Conservation (phyloP, 2,888 invertebrate species). For the Hofmannophila pseudospretella region DNA sequence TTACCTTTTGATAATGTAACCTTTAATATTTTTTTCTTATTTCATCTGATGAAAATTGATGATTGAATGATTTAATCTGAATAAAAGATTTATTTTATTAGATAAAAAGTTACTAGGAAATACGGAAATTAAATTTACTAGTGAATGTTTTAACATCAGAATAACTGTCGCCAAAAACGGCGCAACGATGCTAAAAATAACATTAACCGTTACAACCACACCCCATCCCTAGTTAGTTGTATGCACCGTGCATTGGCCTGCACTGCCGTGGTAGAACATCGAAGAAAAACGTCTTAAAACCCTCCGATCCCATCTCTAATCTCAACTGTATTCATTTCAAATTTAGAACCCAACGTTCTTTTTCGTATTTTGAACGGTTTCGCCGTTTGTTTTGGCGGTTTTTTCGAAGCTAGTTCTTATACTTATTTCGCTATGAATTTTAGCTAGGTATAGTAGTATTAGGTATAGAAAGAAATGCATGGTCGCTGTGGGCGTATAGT, state of each 20-base stretch:
- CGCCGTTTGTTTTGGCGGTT: slow-evolving; percentile 23
- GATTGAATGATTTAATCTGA: too few relatives aligned
- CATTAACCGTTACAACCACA: not conserved
- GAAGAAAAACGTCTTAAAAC: slow-evolving; percentile 33
- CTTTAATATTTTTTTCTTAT: too few relatives aligned
- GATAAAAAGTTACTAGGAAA: too few relatives aligned
- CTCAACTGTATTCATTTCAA: not conserved
- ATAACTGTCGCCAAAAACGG: too few relatives aligned
- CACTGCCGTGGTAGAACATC: slow-evolving; percentile 46
- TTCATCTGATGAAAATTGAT: too few relatives aligned
- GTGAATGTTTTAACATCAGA: too few relatives aligned
- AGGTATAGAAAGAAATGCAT: slow-evolving; percentile 73
- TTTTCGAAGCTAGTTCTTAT: slow-evolving; percentile 73
- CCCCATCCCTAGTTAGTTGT: slow-evolving; percentile 72
- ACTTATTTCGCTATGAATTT: slow-evolving; percentile 76
- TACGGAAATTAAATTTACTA: too few relatives aligned
- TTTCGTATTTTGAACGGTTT: slow-evolving; percentile 1
- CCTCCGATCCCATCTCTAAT: not conserved
- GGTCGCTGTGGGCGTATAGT: slow-evolving; percentile 61
- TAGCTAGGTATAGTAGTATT: slow-evolving; percentile 67
- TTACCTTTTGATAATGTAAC: too few relatives aligned
- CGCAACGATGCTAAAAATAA: too few relatives aligned
- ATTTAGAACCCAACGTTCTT: not conserved
- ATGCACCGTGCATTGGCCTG: slow-evolving; percentile 78
- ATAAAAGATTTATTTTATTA: too few relatives aligned